phyloP scores from a whole-genome alignment of 2,888 invertebrate species.

The Microctonus aethiopoides region DNA sequence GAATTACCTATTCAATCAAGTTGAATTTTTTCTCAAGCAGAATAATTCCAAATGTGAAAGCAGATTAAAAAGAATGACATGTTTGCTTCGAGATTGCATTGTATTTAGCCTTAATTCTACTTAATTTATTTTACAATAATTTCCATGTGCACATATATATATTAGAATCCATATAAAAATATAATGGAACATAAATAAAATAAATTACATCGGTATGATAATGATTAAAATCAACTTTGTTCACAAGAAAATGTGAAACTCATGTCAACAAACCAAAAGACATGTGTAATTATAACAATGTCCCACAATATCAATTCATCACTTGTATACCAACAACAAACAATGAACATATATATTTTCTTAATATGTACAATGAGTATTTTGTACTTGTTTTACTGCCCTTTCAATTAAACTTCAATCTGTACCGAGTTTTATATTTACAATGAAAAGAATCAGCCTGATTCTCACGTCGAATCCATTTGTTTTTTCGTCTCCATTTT shows the following conservation, averaged over 20 bases:
- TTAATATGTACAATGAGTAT: background rate
- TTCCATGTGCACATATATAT: no score
- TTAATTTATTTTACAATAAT: no score
- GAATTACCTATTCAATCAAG: no score
- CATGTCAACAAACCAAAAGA: slow-evolving; percentile 27
- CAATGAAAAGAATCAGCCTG: slow-evolving; percentile 49
- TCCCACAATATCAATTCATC: no score
- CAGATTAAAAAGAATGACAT: no score
- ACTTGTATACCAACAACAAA: slow-evolving; percentile 3
- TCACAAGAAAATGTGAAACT: slow-evolving; percentile 24
- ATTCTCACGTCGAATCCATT: slow-evolving; percentile 56
- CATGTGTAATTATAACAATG: background rate
- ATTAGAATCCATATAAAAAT: no score
- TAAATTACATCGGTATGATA: background rate
- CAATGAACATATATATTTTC: background rate
- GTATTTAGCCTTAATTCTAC: no score
- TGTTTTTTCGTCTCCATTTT: slow-evolving; percentile 12
- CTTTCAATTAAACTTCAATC: slow-evolving; percentile 53
- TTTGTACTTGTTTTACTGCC: background rate
- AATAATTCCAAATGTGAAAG: no score
- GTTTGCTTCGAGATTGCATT: no score
- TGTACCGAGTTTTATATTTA: slow-evolving; percentile 24
- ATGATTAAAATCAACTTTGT: background rate
- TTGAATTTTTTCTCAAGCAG: no score
- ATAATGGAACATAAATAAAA: no score